A percentile compares a stretch with the other conserved stretches of the same genome.
phyloP scores from a whole-genome alignment of 2,797 vertebrate genomes.

The Sardinella longiceps region DNA sequence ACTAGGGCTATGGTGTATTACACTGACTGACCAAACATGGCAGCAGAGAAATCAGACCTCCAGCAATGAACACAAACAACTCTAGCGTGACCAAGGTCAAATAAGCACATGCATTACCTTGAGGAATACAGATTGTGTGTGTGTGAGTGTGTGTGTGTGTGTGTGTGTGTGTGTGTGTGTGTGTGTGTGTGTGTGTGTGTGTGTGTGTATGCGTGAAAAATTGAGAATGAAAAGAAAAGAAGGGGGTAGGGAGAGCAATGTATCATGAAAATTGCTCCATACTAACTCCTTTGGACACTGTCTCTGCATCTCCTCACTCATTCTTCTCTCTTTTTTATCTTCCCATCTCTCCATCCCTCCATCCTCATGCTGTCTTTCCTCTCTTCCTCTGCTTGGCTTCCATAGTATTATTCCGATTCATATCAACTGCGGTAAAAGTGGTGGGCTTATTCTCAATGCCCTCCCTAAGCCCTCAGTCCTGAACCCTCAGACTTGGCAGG shows the following conservation, averaged over 20 bases:
- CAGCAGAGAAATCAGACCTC: conserved; percentile 21
- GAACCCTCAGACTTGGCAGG: too few relatives aligned
- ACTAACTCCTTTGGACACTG: not conserved
- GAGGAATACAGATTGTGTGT: conserved; percentile 16
- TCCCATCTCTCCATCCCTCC: not conserved
- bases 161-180: conserved; percentile 27
- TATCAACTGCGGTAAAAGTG: not conserved
- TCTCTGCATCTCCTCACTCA: not conserved
- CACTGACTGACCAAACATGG: conserved; percentile 18
- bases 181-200: conserved; percentile 23
- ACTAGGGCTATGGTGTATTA: not conserved
- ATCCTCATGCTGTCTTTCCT: not conserved
- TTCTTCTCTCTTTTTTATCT: not conserved
- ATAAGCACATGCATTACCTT: conserved; percentile 10
- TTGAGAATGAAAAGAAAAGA: not conserved
- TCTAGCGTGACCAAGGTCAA: conserved; percentile 23
- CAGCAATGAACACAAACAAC: conserved; percentile 21
- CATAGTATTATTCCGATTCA: not conserved
- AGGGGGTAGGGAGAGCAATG: not conserved
- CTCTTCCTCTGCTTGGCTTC: not conserved
- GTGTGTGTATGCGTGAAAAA: not conserved
- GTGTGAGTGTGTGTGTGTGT: conserved; percentile 16
- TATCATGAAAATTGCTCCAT: not conserved
- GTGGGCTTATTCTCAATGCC: too few relatives aligned
- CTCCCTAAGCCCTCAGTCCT: too few relatives aligned